Percentiles rank a stretch among this genome's conserved stretches.
Evolutionary conservation across 2,113 vertebrate species (phyloP).

Genomic region (Fulica atra): DNA sequence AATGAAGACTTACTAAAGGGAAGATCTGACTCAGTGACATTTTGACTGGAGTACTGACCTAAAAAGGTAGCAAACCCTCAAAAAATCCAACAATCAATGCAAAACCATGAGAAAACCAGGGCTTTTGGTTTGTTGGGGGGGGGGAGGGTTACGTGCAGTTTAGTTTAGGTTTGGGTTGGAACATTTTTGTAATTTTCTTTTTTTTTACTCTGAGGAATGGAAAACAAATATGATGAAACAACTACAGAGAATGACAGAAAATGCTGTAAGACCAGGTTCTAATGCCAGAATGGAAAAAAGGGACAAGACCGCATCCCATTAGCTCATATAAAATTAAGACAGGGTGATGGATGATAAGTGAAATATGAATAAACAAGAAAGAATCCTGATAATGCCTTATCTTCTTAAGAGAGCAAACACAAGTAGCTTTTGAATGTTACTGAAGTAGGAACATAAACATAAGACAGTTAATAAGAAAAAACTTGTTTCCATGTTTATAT

Average conservation of each 20-base stretch:
- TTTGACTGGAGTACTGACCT: neutral
- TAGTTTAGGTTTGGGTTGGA: neutral
- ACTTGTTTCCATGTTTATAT: neutral
- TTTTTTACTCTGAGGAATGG: neutral
- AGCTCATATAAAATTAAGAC: neutral
- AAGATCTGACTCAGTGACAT: neutral
- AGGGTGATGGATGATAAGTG: neutral
- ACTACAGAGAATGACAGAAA: neutral
- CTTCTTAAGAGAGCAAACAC: neutral
- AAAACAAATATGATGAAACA: neutral
- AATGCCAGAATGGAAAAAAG: neutral
- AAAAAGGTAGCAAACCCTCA: neutral
- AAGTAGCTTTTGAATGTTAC: neutral
- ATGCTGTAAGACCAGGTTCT: neutral
- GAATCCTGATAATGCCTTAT: neutral
- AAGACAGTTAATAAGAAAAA: neutral
- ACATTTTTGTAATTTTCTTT: neutral
- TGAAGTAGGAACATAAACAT: neutral
- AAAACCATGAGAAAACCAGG: neutral
- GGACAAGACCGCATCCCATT: neutral
- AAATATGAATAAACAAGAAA: neutral
- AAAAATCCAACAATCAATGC: neutral
- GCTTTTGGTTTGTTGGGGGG: too few relatives aligned
- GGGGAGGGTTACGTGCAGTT: too few relatives aligned
- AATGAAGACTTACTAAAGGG: neutral